Conservation (phyloP, 2,113 vertebrate genomes). For the Coracopsis vasa region DNA sequence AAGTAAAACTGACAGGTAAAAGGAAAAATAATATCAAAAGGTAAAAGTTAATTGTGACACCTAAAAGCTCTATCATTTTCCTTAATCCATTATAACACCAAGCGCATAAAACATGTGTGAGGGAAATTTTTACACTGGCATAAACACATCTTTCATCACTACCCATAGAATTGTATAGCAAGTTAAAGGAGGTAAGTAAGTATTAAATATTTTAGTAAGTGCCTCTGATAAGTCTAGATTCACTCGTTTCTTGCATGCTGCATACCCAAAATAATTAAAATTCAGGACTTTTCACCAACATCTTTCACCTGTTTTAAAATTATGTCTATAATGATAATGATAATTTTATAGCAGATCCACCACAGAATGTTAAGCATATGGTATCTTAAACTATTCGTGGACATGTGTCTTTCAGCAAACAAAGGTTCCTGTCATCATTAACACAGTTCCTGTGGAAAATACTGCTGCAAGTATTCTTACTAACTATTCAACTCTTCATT, state of each 20-base stretch:
- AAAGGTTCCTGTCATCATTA: background rate
- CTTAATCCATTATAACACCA: background rate
- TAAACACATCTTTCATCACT: background rate
- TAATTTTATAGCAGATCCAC: background rate
- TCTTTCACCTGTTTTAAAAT: background rate
- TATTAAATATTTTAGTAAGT: background rate
- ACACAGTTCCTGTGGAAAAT: background rate
- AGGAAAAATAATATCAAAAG: background rate
- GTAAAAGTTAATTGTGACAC: background rate
- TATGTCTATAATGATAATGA: background rate
- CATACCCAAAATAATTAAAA: background rate
- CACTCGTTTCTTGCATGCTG: background rate
- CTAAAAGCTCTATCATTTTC: background rate
- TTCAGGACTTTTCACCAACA: background rate
- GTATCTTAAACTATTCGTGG: background rate
- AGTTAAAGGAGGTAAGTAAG: background rate
- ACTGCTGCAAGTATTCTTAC: background rate
- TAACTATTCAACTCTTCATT: background rate
- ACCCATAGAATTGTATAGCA: background rate
- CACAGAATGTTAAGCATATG: background rate
- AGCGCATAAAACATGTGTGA: background rate
- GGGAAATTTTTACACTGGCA: background rate
- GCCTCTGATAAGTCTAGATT: background rate
- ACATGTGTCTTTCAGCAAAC: background rate
- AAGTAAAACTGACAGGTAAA: background rate